Evolutionary conservation across 2,113 vertebrate genomes (phyloP), one percentile per base, ranked within the genome.

Genomic region (Euleptes europaea): DNA sequence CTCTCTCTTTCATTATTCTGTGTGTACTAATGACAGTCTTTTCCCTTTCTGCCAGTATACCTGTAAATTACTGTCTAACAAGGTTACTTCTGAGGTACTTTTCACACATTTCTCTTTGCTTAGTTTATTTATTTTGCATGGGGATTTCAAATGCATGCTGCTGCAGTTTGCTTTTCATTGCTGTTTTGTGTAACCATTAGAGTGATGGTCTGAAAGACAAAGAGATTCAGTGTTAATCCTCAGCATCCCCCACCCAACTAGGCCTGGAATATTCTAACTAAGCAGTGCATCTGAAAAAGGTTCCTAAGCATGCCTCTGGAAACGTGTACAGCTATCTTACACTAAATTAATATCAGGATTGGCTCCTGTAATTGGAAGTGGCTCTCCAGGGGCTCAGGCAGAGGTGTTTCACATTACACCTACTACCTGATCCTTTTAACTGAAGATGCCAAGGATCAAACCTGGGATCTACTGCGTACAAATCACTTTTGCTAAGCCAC

Each of bases 1-100:
- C n/a, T 31, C 40, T 85, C 54, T 78, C 66, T 84, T 51, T 94
- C 90, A 91, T 92, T 95, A 80, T 93, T 94, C 93, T 92, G 72
- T 73, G 77, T 97, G 92, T 95, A 98, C 96, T 97, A 97, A 97
- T 97, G 95, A 96, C 97, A 95, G 92, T 97, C 97, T 97, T 97
- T 97, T 97, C 96, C 97, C 93, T 97, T 95, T 96, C 95, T 96
- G 85, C 97, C 97, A 99, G 98, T 98, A 98, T 94, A 97, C 97
- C 97, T 97, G 93, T 97, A 98, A 98, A 97, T 97, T 98, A 97
- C 97, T 98, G 96, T 97, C 98, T 97, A 97, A 96, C 94, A 97
- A 98, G 96, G 98, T 98, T 96, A 99, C 97, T 97, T 97, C 97
- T 78, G 98, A 99, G 98, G 98, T 99, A 98, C 95, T 97, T 96